Evolutionary conservation across 2,797 vertebrate species (phyloP).

Genomic region (Coregonus sp.): DNA sequence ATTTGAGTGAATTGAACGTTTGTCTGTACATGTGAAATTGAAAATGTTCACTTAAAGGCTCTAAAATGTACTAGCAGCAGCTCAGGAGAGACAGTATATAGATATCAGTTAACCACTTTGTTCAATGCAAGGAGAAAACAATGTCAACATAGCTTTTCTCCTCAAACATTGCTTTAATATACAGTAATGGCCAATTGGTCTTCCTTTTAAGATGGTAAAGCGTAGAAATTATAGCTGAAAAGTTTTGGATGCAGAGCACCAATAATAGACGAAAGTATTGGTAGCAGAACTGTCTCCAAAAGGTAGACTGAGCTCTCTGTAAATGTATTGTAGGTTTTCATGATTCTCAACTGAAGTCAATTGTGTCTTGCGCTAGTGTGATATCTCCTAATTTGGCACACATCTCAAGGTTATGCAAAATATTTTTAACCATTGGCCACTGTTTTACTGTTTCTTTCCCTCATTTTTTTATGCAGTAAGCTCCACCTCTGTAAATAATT

Average conservation of each 20-base stretch:
- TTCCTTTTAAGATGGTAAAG: background rate
- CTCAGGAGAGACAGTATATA: background rate
- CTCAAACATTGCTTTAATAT: slow-evolving; percentile 4
- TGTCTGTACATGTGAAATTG: background rate
- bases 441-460: slow-evolving; percentile 3
- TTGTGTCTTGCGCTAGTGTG: slow-evolving; percentile 8
- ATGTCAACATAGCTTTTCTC: background rate
- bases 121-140: slow-evolving; percentile 1
- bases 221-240: background rate
- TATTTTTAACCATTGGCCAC: slow-evolving; percentile 10
- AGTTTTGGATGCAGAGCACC: background rate
- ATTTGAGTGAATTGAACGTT: background rate
- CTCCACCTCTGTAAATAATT: slow-evolving; percentile 87
- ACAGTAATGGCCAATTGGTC: background rate
- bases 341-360: slow-evolving; percentile 8
- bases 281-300: background rate
- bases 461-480: slow-evolving; percentile 77
- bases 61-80: background rate
- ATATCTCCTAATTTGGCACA: slow-evolving; percentile 12
- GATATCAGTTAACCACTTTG: slow-evolving; percentile 6
- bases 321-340: slow-evolving; percentile 12
- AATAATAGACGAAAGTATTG: background rate
- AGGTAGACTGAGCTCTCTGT: slow-evolving; percentile 3
- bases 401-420: slow-evolving; percentile 44
- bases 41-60: background rate